phyloP scores from a whole-genome alignment of 2,797 vertebrate genomes.

The Sphenopsis melanotis region DNA sequence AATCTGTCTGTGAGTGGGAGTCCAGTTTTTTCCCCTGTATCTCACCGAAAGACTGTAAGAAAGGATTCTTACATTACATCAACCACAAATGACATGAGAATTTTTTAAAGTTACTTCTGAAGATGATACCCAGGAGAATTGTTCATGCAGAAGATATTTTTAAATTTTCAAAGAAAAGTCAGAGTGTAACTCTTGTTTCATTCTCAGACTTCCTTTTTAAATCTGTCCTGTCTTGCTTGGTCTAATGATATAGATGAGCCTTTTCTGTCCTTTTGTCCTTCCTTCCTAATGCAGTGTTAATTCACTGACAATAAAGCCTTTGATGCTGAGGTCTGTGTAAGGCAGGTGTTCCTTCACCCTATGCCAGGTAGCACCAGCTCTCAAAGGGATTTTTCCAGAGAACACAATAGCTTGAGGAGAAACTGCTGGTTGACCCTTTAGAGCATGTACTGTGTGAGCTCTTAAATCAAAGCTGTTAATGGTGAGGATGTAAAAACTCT shows the following conservation, averaged over 20 bases:
- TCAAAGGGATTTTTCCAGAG: not conserved
- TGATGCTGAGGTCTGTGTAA: not conserved
- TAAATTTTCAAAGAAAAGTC: constrained; percentile 54
- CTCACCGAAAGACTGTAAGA: constrained; percentile 30
- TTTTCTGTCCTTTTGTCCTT: not conserved
- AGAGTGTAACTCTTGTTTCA: constrained; percentile 27
- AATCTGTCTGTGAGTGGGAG: constrained; percentile 44
- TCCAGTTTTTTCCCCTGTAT: constrained; percentile 40
- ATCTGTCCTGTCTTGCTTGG: not conserved
- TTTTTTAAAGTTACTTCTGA: constrained; percentile 65
- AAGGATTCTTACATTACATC: constrained; percentile 33
- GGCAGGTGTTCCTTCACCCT: not conserved
- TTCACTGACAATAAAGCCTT: not conserved
- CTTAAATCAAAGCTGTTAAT: not conserved
- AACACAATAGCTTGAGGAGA: not conserved
- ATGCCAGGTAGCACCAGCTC: not conserved
- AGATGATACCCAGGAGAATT: constrained; percentile 47
- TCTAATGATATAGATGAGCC: not conserved
- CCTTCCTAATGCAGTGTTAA: not conserved
- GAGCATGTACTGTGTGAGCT: not conserved
- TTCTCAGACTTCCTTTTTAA: constrained; percentile 9
- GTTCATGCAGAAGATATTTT: constrained; percentile 59
- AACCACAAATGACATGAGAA: constrained; percentile 51
- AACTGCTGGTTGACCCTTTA: not conserved
- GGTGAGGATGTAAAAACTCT: not conserved